These are phyloP conservation scores for Pharmacophagus antenor DNA, from an alignment of 2,888 invertebrate genomes.

Conservation along the genomic window DNA sequence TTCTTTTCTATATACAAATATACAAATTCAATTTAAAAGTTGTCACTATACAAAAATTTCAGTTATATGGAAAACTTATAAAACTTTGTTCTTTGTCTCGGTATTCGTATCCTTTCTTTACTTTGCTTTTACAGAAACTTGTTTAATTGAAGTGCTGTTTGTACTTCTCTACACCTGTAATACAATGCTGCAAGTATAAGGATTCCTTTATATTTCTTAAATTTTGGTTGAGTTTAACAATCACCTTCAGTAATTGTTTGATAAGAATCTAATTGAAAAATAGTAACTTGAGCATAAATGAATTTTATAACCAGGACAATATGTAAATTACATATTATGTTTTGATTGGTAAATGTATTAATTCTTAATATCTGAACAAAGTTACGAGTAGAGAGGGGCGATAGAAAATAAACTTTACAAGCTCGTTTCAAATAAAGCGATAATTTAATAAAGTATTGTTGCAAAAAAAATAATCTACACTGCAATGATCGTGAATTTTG, in stretches of 20 bases:
- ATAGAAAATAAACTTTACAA: background rate
- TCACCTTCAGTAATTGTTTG: no score
- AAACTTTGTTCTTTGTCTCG: constrained; percentile 1
- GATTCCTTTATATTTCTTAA: no score
- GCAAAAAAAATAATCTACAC: no score
- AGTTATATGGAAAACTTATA: background rate
- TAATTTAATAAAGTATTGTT: no score
- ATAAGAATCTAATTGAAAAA: background rate
- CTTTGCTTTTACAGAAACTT: constrained; percentile 1
- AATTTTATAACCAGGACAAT: no score
- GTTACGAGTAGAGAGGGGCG: no score
- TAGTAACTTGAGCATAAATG: no score
- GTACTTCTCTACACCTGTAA: background rate
- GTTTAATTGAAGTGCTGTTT: constrained; percentile 1
- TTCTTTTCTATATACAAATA: background rate
- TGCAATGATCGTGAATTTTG: background rate
- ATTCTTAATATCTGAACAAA: background rate
- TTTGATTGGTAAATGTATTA: background rate
- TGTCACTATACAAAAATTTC: background rate
- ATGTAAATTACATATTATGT: no score
- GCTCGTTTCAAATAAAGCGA: background rate
- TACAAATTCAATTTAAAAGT: background rate
- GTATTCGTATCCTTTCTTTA: background rate
- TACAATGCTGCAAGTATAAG: background rate
- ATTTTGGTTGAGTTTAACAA: background rate